Evolutionary conservation across 2,797 vertebrate genomes (phyloP), one percentile per base, ranked within the genome.

Genomic region (Hybognathus amarus): DNA sequence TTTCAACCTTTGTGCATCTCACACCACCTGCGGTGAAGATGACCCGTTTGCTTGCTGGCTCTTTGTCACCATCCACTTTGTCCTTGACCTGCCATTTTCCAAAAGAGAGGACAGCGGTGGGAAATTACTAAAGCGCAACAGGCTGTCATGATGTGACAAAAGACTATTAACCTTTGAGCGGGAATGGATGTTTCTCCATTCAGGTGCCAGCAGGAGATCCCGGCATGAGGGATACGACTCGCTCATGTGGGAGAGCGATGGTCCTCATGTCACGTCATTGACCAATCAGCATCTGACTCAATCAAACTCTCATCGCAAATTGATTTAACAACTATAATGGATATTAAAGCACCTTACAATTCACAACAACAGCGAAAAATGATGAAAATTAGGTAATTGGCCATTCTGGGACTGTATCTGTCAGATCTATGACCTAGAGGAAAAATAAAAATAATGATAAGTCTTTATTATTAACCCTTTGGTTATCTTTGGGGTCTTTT

Each of bases 111-210:
- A 27, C 59, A n/a, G 63, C n/a, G 45, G 45, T 47, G 70, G 77
- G 56, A 84, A 79, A 79, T 84, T 74, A 73, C 68, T 22, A 79
- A 79, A 79, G 59, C 67, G 42, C 83, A 84, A 79, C 76, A 79
- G 68, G 68, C 83, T 79, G 76, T 79, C 77, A 73, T 59, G 33
- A 64, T 68, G 33, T 79, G 76, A 73, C 83, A 63, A 79, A 73
- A 74, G 56, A 79, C 76, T 79, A 73, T 79, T 79, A 84, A 79
- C 76, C 83, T 84, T 47, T 77, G 68, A 69, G 75, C 54, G 12
- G 68, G 38, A 79, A 66, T 36, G 20, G 82, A 70, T 64, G 56
- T 63, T 64, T 70, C 68, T 47, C 36, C n/a, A 20, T 61, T 24
- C n/a, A 24, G 54, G 12, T 4, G 36, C 74, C 18, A 10, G 50